phyloP scores from a whole-genome alignment of 23 tunicate genomes.

The Trididemnum clinides region DNA sequence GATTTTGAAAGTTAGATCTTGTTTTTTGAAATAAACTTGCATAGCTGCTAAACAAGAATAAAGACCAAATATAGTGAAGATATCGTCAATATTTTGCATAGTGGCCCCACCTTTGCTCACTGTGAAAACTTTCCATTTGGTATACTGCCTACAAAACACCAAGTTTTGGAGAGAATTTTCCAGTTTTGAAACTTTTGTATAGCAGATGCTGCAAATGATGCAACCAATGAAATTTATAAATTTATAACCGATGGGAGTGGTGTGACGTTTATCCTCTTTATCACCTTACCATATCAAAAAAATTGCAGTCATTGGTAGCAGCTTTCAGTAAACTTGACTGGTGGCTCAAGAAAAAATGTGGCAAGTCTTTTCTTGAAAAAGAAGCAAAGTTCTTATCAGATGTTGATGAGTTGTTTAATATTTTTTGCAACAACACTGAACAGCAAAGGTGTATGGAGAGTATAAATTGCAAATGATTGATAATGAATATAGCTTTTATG shows the following conservation, averaged over 20 bases:
- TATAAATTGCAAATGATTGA: constrained; percentile 9
- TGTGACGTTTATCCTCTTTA: background rate
- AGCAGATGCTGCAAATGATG: background rate
- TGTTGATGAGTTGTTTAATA: background rate
- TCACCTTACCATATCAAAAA: background rate
- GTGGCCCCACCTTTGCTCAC: background rate
- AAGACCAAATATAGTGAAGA: too few species aligned
- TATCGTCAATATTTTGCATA: constrained; percentile 1
- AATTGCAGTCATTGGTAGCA: background rate
- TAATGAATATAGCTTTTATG: constrained; percentile 22
- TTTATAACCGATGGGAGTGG: constrained; percentile 15
- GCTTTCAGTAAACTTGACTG: background rate
- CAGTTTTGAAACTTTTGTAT: constrained; percentile 1
- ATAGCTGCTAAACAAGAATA: too few species aligned
- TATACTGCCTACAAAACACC: constrained; percentile 27
- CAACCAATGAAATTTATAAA: constrained; percentile 5
- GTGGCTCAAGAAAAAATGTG: background rate
- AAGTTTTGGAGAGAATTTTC: constrained; percentile 17
- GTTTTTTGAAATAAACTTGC: too few species aligned
- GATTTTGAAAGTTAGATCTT: too few species aligned
- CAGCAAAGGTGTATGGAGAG: constrained; percentile 17
- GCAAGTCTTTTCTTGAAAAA: background rate
- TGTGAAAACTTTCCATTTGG: constrained; percentile 28
- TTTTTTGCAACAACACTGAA: background rate
- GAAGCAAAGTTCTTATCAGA: background rate